These are phyloP conservation scores for Larimichthys polyactis DNA, from an alignment of 2,113 vertebrate genomes.

Conservation along the genomic window DNA sequence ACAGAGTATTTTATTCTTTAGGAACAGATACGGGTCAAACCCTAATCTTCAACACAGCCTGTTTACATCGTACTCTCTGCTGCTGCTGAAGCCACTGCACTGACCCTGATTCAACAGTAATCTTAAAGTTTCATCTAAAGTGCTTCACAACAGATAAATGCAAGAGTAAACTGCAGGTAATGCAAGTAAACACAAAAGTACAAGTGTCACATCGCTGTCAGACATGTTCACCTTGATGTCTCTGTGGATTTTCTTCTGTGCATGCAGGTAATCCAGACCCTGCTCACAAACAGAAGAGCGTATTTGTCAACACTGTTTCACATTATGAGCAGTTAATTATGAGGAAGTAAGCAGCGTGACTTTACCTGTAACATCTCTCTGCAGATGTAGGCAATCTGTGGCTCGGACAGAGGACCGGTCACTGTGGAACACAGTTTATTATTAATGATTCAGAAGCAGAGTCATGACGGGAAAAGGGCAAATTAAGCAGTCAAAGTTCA, in stretches of 20 bases:
- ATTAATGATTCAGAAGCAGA: background rate
- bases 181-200: background rate
- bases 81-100: background rate
- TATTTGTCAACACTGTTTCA: background rate
- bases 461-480: background rate
- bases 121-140: background rate
- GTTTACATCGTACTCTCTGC: background rate
- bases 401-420: constrained; percentile 89
- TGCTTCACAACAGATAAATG: background rate
- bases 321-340: background rate
- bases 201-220: background rate
- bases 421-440: constrained; percentile 71
- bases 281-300: constrained; percentile 63
- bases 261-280: constrained; percentile 92
- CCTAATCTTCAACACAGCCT: background rate
- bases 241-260: constrained; percentile 92
- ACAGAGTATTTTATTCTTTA: background rate
- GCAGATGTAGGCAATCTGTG: constrained; percentile 91
- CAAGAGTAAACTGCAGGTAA: background rate
- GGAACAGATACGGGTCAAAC: no score
- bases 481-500: background rate
- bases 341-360: background rate
- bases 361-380: constrained; percentile 92
- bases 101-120: constrained; percentile 16
- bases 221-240: constrained; percentile 90